These are phyloP conservation scores for Drosophila fulvimacula DNA, from an alignment of 2,888 invertebrate genomes.

Conservation along the genomic window DNA sequence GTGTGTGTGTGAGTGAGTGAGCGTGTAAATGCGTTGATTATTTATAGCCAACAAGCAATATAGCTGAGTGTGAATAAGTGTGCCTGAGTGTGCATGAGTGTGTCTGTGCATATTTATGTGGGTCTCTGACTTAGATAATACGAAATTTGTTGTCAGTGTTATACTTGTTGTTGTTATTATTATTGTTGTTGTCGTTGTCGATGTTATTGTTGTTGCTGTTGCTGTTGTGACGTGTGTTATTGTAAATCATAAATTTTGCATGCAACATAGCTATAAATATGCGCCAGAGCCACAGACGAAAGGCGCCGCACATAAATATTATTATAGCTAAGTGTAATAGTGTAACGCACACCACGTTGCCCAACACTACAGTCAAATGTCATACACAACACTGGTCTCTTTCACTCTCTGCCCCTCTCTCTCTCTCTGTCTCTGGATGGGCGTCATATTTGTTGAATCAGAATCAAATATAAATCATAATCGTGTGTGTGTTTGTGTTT, in stretches of 20 bases:
- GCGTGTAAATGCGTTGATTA: conserved; percentile 26
- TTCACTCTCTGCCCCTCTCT: not conserved
- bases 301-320: conserved; percentile 66
- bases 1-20: conserved; percentile 10
- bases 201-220: conserved; percentile 32
- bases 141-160: conserved; percentile 30
- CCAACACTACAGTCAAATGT: conserved; percentile 36
- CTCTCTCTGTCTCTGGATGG: conserved; percentile 18
- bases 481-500: conserved; percentile 48
- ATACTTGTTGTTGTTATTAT: conserved; percentile 30
- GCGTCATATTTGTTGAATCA: conserved; percentile 69
- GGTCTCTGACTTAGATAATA: conserved; percentile 26
- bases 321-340: conserved; percentile 74
- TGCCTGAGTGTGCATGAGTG: not conserved
- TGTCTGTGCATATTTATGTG: conserved; percentile 16
- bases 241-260: conserved; percentile 78
- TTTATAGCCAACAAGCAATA: conserved; percentile 40
- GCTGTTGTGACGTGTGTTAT: conserved; percentile 56
- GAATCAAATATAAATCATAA: conserved; percentile 78
- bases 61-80: conserved; percentile 5
- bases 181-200: conserved; percentile 27
- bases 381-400: conserved; percentile 13
- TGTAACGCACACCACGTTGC: conserved; percentile 60
- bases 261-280: conserved; percentile 77
- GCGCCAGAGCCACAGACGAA: conserved; percentile 44